Conservation (phyloP, 2,797 vertebrate species). For the Staurois parvus region DNA sequence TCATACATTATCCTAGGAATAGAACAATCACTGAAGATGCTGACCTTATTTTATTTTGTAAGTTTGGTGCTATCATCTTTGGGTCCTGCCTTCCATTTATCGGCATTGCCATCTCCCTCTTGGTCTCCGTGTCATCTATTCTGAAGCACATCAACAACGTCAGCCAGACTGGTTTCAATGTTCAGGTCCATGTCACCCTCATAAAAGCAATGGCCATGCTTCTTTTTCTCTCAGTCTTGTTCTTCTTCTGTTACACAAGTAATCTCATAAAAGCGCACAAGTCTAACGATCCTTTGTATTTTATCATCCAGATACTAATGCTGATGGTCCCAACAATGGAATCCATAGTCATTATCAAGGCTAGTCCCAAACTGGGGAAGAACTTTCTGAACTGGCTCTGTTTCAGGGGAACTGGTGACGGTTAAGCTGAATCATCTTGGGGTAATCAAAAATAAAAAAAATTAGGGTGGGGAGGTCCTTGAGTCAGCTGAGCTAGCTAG, state of each 20-base stretch:
- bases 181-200: background rate
- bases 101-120: background rate
- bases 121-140: background rate
- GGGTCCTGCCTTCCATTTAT: background rate
- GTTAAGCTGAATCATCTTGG: too few relatives aligned
- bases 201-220: background rate
- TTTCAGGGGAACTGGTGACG: too few relatives aligned
- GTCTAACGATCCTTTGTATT: too few relatives aligned
- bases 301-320: background rate
- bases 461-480: fast-evolving
- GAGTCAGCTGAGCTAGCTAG: too few relatives aligned
- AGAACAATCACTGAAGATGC: background rate
- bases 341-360: slow-evolving; percentile 5
- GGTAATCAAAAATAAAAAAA: too few relatives aligned
- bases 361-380: slow-evolving; percentile 24
- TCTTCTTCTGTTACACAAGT: background rate
- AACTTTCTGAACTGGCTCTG: background rate
- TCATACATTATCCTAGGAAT: background rate
- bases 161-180: background rate
- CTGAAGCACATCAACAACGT: background rate
- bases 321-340: background rate
- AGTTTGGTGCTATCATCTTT: too few relatives aligned
- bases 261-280: background rate
- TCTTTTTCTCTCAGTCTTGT: background rate
- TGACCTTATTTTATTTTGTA: background rate